Evolutionary conservation across 2,113 vertebrate genomes (phyloP).

Genomic region (Cygnus atratus): DNA sequence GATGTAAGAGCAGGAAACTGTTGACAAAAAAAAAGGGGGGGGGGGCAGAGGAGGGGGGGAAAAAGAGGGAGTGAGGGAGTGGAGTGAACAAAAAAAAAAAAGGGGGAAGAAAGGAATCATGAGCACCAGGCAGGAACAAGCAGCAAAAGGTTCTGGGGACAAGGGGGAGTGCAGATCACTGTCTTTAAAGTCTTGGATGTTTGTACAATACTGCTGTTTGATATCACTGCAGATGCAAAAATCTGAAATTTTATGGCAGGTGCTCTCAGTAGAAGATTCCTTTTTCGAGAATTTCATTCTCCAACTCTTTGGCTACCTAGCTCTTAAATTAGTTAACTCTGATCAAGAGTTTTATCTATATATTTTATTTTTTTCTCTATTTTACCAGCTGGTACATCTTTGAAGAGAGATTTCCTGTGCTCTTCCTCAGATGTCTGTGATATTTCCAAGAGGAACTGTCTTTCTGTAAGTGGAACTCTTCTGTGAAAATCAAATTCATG

Average conservation of each 20-base stretch:
- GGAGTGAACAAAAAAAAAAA: background rate
- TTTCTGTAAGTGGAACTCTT: slow-evolving; percentile 9
- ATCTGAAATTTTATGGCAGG: background rate
- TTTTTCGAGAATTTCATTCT: background rate
- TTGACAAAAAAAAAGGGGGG: background rate
- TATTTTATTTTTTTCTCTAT: background rate
- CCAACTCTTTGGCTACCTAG: rapidly evolving
- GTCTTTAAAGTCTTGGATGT: background rate
- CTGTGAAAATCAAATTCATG: background rate
- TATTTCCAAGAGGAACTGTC: background rate
- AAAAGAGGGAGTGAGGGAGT: background rate
- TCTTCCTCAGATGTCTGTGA: background rate
- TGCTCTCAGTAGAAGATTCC: background rate
- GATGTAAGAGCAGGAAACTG: background rate
- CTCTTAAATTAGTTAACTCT: background rate
- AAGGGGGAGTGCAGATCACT: background rate
- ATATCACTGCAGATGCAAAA: background rate
- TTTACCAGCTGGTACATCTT: background rate
- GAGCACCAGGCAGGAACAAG: background rate
- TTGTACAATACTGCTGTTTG: background rate
- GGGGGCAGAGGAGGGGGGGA: rapidly evolving
- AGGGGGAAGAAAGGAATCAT: background rate
- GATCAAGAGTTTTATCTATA: background rate
- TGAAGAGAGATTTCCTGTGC: background rate
- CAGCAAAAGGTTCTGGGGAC: background rate